Conservation (phyloP, 2,888 invertebrate species). For the Ptychoptera contaminata region DNA sequence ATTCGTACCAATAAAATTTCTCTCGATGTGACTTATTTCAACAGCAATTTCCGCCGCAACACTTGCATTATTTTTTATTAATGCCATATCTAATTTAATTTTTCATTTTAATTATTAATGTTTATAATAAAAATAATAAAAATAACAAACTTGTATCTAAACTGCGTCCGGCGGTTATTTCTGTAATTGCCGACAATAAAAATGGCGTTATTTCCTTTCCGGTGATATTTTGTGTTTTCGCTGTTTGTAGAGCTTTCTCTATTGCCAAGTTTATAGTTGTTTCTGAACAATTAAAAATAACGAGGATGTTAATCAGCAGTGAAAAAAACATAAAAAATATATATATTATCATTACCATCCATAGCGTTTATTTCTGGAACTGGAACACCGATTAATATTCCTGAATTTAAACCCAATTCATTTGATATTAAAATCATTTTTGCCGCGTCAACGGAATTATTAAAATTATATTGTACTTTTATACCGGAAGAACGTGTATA, state of each 20-base stretch:
- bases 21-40: constrained; percentile 26
- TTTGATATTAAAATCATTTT: constrained; percentile 41
- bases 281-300: no score
- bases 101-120: constrained; percentile 24
- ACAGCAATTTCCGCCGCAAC: constrained; percentile 68
- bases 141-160: constrained; percentile 56
- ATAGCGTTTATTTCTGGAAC: constrained; percentile 59
- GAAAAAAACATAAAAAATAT: no score
- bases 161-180: constrained; percentile 69
- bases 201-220: constrained; percentile 92
- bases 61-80: constrained; percentile 85
- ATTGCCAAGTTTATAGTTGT: constrained; percentile 51
- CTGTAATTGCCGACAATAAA: constrained; percentile 59
- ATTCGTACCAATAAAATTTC: neutral
- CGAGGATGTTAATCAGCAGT: no score
- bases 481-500: constrained; percentile 65
- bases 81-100: constrained; percentile 53
- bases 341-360: constrained; percentile 32
- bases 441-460: constrained; percentile 52
- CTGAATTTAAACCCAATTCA: constrained; percentile 43
- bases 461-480: constrained; percentile 53
- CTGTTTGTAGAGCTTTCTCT: constrained; percentile 45
- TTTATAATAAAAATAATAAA: neutral
- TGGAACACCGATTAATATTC: constrained; percentile 80
- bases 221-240: constrained; percentile 39